Conservation (phyloP, 2,113 vertebrate species). For the Brevimyrus niger region DNA sequence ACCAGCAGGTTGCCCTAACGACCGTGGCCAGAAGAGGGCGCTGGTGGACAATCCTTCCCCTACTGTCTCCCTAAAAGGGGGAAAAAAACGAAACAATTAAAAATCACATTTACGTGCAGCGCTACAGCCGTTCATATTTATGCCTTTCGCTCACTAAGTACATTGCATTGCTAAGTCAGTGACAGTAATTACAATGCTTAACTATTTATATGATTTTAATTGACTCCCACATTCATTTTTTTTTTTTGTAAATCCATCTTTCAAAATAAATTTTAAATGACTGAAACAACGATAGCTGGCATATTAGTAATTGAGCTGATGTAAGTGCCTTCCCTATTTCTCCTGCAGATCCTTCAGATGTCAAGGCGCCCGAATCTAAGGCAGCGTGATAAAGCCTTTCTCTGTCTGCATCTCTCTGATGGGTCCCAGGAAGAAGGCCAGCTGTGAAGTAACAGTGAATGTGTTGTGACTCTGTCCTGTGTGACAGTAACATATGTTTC, state of each 20-base stretch:
- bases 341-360: constrained; percentile 1
- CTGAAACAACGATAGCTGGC: constrained; percentile 16
- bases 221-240: not conserved
- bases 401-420: not conserved
- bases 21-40: constrained; percentile 71
- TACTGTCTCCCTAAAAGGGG: constrained; percentile 44
- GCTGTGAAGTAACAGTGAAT: constrained; percentile 18
- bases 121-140: not conserved
- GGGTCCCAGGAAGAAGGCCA: not conserved
- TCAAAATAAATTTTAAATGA: constrained; percentile 19
- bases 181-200: constrained; percentile 16
- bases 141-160: constrained; percentile 16
- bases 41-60: constrained; percentile 61
- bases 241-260: constrained; percentile 2
- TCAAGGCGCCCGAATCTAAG: not conserved
- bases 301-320: constrained; percentile 8
- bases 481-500: constrained; percentile 18
- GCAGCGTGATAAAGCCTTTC: not conserved
- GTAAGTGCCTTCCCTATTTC: not conserved
- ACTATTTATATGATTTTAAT: constrained; percentile 11
- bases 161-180: constrained; percentile 7
- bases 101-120: not conserved
- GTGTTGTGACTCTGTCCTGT: constrained; percentile 14
- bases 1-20: not conserved
- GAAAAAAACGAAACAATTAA: not conserved